Evolutionary conservation across 2,113 vertebrate species (phyloP), one percentile per base, ranked within the genome.

Genomic region (Forbesichthys papilliferus): DNA sequence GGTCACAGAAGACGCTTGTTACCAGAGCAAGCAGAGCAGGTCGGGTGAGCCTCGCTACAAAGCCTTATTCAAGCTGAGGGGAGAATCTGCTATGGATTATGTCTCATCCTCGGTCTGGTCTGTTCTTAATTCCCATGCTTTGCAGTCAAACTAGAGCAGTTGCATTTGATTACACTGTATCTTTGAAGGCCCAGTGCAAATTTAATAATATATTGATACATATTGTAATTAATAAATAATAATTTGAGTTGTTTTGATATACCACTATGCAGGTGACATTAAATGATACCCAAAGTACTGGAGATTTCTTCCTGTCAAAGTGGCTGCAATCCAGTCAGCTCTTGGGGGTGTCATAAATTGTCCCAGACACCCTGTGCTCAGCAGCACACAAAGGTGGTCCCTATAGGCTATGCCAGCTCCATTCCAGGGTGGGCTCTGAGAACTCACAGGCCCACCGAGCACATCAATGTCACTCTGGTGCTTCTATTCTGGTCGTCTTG

Each of bases 11-110:
- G 70, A 88, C 77, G 86, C 82, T 88, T 86, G 88, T 90, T 91
- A 88, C 82, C 80, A 74, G 75, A 86, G 74, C 75, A 61, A 79
- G 84, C 68, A 84, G 86, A 75, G 73, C 7, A 71, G 58, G 63
- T 8, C 47, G 27, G 67, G 78, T 78, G 73, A 75, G 81, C 69
- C 60, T 58, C 53, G 69, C 78, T 82, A 87, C 74, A 85, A 82
- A 86, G 77, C 82, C 78, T 75, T 68, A 80, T 83, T 89, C 86
- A 82, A 81, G 75, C 74, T 74, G 74, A 80, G 83, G 76, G 68
- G 78, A 81, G 87, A 81, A 84, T 84, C 89, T 90, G 89, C 88
- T 85, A 78, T 83, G 84, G 87, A 90, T 92, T 90, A 91, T 65
- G 64, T 33, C 78, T 76, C 67, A 64, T 80, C 83, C 82, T 79